These are phyloP conservation scores for Trissolcus japonicus DNA, from an alignment of 2,888 invertebrate species.

Conservation along the genomic window DNA sequence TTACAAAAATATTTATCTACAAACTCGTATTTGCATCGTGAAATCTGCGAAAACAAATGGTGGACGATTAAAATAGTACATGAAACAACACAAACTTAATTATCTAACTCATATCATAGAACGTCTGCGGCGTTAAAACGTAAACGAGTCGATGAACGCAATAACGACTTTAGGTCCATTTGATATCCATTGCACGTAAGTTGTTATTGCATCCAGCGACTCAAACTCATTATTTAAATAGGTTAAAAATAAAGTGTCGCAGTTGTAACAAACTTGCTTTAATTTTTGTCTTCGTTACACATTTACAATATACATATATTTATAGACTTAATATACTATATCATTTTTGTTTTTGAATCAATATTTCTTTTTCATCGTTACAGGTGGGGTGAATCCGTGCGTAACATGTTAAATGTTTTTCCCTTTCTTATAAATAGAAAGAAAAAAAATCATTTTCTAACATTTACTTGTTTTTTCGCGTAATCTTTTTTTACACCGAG, in stretches of 20 bases:
- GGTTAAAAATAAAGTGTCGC: constrained; percentile 3
- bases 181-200: no score
- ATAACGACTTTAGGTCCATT: no score
- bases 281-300: constrained; percentile 74
- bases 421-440: constrained; percentile 54
- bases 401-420: constrained; percentile 56
- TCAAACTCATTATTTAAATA: neutral
- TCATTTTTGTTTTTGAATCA: constrained; percentile 62
- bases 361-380: constrained; percentile 66
- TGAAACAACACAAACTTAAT: neutral
- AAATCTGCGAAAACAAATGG: neutral
- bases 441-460: constrained; percentile 59
- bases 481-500: constrained; percentile 67
- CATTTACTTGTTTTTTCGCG: constrained; percentile 57
- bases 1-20: no score
- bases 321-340: constrained; percentile 69
- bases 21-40: no score
- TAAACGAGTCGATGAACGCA: no score
- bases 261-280: constrained; percentile 74
- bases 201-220: no score
- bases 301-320: constrained; percentile 75
- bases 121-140: no score
- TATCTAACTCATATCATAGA: neutral
- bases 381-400: constrained; percentile 64
- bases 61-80: neutral